Conservation (phyloP, 2,113 vertebrate species). For the Colinus virginianus region DNA sequence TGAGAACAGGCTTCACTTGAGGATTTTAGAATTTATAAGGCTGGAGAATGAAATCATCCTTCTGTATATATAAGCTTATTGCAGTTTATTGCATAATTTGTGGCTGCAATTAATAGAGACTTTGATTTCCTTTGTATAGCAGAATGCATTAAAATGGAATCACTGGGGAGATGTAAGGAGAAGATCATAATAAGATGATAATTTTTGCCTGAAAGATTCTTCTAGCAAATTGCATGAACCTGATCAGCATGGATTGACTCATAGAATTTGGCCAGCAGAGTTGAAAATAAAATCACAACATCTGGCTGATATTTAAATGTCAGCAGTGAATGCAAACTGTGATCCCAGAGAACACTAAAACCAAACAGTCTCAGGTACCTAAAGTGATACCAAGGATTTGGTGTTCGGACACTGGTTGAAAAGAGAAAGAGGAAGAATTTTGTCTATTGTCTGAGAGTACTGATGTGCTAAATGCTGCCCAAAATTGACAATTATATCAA, state of each 20-base stretch:
- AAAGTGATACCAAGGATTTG: neutral
- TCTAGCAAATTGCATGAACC: neutral
- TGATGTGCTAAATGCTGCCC: neutral
- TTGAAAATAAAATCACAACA: slow-evolving; percentile 30
- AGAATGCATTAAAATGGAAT: neutral
- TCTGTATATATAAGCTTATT: neutral
- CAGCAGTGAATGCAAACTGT: neutral
- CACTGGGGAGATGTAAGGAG: neutral
- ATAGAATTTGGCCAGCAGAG: neutral
- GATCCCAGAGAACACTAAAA: neutral
- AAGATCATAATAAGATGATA: neutral
- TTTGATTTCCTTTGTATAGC: neutral
- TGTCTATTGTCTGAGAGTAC: neutral
- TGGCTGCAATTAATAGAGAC: neutral
- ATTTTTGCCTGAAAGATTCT: slow-evolving; percentile 30
- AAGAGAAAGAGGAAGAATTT: neutral
- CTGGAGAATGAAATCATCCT: neutral
- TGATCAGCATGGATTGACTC: neutral
- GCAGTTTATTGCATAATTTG: neutral
- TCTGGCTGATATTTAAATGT: slow-evolving; percentile 61
- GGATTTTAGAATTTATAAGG: neutral
- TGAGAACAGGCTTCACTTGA: neutral
- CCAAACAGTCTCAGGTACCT: neutral
- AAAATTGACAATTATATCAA: neutral
- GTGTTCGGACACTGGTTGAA: neutral